A percentile compares a stretch with the other conserved stretches of the same genome.
Evolutionary conservation across 2,888 invertebrate genomes (phyloP).

Genomic region (Autographa pulchrina): DNA sequence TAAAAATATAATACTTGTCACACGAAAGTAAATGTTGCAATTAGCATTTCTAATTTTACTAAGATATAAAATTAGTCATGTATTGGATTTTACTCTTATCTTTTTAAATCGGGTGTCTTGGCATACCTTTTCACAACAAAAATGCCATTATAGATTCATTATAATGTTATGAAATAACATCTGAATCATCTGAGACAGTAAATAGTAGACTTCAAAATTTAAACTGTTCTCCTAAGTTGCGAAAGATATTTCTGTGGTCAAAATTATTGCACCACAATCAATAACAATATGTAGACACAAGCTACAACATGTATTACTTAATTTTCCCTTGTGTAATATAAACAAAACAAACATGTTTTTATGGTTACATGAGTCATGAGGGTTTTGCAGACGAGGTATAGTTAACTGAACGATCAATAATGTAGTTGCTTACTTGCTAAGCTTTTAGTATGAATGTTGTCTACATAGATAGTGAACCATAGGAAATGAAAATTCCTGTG

Average conservation of each 20-base stretch:
- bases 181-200: not conserved
- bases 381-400: slow-evolving; percentile 4
- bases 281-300: not conserved
- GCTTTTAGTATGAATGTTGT: not conserved
- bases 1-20: slow-evolving; percentile 42
- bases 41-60: slow-evolving; percentile 55
- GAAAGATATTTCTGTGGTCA: not conserved
- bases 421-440: slow-evolving; percentile 1
- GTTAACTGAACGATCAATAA: slow-evolving; percentile 7
- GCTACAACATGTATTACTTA: not conserved
- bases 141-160: slow-evolving; percentile 11
- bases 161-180: not conserved
- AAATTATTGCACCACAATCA: not conserved
- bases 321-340: not conserved
- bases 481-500: not conserved
- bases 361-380: slow-evolving; percentile 9
- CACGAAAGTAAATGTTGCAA: slow-evolving; percentile 44
- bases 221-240: not conserved
- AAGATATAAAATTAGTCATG: slow-evolving; percentile 52
- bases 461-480: not conserved
- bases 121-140: slow-evolving; percentile 20
- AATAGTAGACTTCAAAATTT: not conserved
- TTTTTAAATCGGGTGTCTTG: slow-evolving; percentile 26
- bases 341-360: slow-evolving; percentile 18
- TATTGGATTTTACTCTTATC: slow-evolving; percentile 44